A percentile compares a stretch with the other conserved stretches of the same genome.
Evolutionary conservation across 2,113 vertebrate species (phyloP).

Genomic region (Sturnus vulgaris): DNA sequence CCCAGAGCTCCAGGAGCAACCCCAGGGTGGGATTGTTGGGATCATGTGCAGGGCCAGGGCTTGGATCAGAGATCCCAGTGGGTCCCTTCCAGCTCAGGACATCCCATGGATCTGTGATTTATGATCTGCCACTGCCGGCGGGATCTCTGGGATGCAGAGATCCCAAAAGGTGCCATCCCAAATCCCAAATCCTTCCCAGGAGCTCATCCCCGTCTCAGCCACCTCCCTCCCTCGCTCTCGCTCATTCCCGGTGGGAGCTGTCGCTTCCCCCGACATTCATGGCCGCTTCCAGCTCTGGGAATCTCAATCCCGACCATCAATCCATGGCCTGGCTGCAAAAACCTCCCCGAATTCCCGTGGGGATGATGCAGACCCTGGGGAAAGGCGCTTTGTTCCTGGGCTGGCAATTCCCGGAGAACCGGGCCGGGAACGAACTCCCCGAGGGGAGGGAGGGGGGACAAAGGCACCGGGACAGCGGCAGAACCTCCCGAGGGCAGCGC

Average conservation of each 20-base stretch:
- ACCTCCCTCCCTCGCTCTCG: rapidly evolving
- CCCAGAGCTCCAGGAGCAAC: not conserved
- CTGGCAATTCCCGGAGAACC: not conserved
- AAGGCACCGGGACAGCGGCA: not conserved
- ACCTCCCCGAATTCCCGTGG: not conserved
- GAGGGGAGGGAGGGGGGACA: not conserved
- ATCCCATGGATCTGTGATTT: not conserved
- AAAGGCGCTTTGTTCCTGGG: not conserved
- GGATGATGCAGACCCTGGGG: not conserved
- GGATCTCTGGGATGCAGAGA: not conserved
- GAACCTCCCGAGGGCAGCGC: not conserved
- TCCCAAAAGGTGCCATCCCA: not conserved
- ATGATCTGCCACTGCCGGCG: rapidly evolving
- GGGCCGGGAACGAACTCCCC: not conserved
- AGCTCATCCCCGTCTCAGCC: not conserved
- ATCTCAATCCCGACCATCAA: not conserved
- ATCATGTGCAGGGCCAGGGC: not conserved
- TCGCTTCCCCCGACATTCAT: rapidly evolving
- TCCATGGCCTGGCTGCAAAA: not conserved
- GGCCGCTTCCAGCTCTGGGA: not conserved
- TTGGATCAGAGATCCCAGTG: too few relatives aligned
- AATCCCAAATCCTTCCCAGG: rapidly evolving
- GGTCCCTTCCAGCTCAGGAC: not conserved
- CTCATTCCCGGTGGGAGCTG: not conserved
- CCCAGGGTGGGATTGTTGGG: not conserved